Conservation (phyloP, 2,113 vertebrate genomes). For the Upupa epops region DNA sequence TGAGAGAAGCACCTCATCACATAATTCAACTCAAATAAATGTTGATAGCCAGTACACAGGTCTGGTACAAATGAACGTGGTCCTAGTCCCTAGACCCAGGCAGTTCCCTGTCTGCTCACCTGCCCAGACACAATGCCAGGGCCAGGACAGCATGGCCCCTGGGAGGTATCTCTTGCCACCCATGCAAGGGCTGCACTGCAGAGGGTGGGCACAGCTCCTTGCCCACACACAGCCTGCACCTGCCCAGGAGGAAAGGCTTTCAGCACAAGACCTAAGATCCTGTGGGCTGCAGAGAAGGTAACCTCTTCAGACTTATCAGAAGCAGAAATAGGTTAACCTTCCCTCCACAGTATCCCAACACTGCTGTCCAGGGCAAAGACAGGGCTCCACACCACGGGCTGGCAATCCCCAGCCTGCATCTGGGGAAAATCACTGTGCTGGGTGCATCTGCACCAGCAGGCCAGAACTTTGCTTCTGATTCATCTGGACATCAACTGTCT, state of each 20-base stretch:
- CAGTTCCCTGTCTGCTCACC: background rate
- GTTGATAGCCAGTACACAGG: background rate
- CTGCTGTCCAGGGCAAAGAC: background rate
- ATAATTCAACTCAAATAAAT: background rate
- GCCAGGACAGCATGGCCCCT: rapidly evolving
- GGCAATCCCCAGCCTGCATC: background rate
- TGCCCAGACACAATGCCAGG: background rate
- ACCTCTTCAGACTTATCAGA: background rate
- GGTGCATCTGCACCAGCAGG: background rate
- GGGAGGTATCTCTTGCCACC: background rate
- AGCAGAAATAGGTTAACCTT: rapidly evolving
- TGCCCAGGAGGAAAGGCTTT: background rate
- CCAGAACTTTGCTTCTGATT: background rate
- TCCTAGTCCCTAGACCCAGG: rapidly evolving
- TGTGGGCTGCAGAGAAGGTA: background rate
- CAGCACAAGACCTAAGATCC: background rate
- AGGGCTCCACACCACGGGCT: background rate
- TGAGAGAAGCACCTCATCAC: background rate
- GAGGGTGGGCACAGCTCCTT: background rate
- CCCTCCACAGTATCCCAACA: background rate
- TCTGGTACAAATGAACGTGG: rapidly evolving
- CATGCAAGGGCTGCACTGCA: background rate
- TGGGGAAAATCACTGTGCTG: background rate
- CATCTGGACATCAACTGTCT: background rate
- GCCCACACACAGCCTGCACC: background rate